Percentiles rank a stretch among this genome's conserved stretches.
Conservation (phyloP, 2,888 invertebrate species). For the Lacanobia wlatinum region DNA sequence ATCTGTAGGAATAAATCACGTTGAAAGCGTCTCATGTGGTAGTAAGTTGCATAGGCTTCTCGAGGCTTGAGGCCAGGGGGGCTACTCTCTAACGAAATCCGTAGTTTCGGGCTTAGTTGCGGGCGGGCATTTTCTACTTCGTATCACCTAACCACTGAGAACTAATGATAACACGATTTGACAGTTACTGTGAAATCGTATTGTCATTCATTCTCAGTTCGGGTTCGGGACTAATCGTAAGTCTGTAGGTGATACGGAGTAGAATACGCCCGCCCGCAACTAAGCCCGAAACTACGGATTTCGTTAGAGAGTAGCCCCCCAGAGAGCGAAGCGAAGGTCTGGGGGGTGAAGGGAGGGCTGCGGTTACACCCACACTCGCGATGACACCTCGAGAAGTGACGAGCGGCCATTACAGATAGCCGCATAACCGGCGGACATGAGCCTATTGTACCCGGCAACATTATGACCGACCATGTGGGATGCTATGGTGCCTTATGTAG, state of each 20-base stretch:
- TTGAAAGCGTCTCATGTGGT: conserved; percentile 33
- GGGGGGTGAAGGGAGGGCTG: conserved; percentile 58
- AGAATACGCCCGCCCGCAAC: too few species aligned
- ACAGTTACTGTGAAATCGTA: too few species aligned
- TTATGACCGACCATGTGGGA: conserved; percentile 47
- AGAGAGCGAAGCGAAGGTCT: conserved; percentile 58
- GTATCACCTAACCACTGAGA: too few species aligned
- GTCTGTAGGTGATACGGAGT: too few species aligned
- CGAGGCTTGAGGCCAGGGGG: conserved; percentile 52
- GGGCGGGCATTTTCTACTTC: too few species aligned
- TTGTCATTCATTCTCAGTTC: too few species aligned
- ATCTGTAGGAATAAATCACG: conserved; percentile 44
- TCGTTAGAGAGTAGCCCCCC: too few species aligned
- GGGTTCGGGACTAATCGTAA: too few species aligned
- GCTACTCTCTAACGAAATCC: too few species aligned
- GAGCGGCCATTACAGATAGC: conserved; percentile 60
- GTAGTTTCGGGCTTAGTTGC: too few species aligned
- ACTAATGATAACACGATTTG: too few species aligned
- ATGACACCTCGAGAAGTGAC: conserved; percentile 69
- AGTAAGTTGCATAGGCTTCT: conserved; percentile 51
- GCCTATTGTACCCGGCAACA: conserved; percentile 49
- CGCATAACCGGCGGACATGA: conserved; percentile 52
- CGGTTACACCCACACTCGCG: conserved; percentile 75
- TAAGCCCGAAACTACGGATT: too few species aligned
- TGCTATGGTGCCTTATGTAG: conserved; percentile 13